Evolutionary conservation across 2,797 vertebrate species (phyloP).

Genomic region (Vireo griseus): DNA sequence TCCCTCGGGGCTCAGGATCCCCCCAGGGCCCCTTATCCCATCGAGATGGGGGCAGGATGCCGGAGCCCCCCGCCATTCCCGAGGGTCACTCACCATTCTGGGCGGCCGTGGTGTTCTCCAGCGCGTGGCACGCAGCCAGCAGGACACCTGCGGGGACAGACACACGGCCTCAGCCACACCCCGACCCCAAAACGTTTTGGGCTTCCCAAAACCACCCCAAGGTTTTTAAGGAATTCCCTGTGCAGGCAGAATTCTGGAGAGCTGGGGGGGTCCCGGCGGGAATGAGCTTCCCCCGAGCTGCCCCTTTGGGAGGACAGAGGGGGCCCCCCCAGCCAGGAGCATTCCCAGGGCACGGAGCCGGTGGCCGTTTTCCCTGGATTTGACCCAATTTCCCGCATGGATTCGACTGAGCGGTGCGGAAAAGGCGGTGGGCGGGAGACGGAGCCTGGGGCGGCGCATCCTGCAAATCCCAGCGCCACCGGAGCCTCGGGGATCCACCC

Average conservation of each 20-base stretch:
- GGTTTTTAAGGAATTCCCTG: rapidly evolving
- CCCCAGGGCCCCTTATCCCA: not conserved
- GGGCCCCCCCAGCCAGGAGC: not conserved
- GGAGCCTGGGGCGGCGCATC: not conserved
- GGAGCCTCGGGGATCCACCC: not conserved
- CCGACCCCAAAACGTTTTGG: rapidly evolving
- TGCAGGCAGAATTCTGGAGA: rapidly evolving
- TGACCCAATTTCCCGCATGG: not conserved
- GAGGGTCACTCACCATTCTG: not conserved
- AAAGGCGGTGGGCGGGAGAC: not conserved
- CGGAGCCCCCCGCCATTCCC: too few species aligned
- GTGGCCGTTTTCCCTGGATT: not conserved
- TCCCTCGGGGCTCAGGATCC: not conserved
- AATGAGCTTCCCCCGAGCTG: too few species aligned
- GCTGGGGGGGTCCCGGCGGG: too few species aligned
- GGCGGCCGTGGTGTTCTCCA: slow-evolving; percentile 2
- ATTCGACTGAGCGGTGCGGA: not conserved
- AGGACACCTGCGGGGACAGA: not conserved
- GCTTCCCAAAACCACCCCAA: not conserved
- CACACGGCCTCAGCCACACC: not conserved
- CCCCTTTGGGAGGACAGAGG: too few species aligned
- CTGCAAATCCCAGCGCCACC: rapidly evolving
- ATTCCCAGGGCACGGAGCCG: not conserved
- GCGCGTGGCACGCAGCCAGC: not conserved
- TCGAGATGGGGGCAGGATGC: too few species aligned